Conservation (phyloP, 2,113 vertebrate genomes). For the Cheilinus undulatus region DNA sequence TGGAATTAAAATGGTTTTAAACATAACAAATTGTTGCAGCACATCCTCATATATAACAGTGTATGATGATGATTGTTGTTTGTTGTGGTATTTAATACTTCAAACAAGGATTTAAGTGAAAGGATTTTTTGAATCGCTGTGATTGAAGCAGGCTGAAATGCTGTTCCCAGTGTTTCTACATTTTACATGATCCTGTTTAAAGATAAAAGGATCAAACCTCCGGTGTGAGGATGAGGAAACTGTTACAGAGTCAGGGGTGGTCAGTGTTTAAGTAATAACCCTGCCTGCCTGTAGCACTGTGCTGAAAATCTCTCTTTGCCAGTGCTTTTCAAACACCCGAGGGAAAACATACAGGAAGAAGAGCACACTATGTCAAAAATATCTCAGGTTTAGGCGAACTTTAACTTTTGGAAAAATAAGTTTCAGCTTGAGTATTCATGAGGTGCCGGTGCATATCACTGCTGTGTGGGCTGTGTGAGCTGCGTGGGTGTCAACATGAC, state of each 20-base stretch:
- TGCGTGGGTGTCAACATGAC: slow-evolving; percentile 31
- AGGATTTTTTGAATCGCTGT: not conserved
- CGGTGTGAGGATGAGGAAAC: slow-evolving; percentile 16
- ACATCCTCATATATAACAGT: not conserved
- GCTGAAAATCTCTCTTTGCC: slow-evolving; percentile 19
- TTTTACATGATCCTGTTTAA: slow-evolving; percentile 34
- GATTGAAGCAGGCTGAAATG: not conserved
- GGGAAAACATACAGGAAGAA: slow-evolving; percentile 1
- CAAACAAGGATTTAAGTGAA: slow-evolving; percentile 37
- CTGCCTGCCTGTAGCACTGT: slow-evolving; percentile 18
- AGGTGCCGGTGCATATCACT: slow-evolving; percentile 24
- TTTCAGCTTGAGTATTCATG: slow-evolving; percentile 35
- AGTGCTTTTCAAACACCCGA: slow-evolving; percentile 17
- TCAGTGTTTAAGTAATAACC: slow-evolving; percentile 2
- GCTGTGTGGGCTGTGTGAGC: slow-evolving; percentile 31
- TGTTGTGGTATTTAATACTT: slow-evolving; percentile 31
- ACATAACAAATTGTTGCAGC: not conserved
- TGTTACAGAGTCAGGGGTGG: slow-evolving; percentile 24
- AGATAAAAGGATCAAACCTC: slow-evolving; percentile 40
- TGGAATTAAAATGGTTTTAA: slow-evolving; percentile 7
- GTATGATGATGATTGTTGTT: not conserved
- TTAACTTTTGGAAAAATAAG: slow-evolving; percentile 42
- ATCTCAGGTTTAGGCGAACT: slow-evolving; percentile 21
- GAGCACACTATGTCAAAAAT: slow-evolving; percentile 31
- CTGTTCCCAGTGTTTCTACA: slow-evolving; percentile 36